Base-by-base conservation (phyloP, 2,888 invertebrate species). In the Acronicta aceris region DNA sequence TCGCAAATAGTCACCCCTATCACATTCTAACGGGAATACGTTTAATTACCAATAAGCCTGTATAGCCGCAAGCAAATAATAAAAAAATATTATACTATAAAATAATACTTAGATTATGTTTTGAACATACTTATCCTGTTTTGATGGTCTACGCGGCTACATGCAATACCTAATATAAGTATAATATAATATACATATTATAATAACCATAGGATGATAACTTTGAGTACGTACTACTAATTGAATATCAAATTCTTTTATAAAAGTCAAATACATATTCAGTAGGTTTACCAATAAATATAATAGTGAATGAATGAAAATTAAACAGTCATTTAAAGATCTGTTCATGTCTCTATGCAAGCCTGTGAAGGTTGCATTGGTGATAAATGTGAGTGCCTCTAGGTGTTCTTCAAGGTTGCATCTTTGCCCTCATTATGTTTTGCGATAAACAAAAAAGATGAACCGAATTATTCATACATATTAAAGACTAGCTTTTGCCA, bases 331-430 rank as follows among this genome's bases (percentile, higher is more conserved):
- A 30, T 30, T 8, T 8, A 30, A 30, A 30, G 30, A 30, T 10
- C 30, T 4, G 7, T 43, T 40, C 12, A 15, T 12, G 4, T 41
- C 13, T 16, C 1, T 10, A 27, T 4, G 36, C 9, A 51, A 43
- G 10, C 5, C 4, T 9, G 25, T 17, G 4, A 13, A 10, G 10
- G 21, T 52, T 42, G 12, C 10, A 48, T 1, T 0, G 21, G 13
- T 16, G 25, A 33, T 33, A 33, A 12, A 17, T 49, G 10, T 41
- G 8, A 33, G 4, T 3, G 12, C 33, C 10, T n/a, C 13, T 9
- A 0, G 42, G 53, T 38, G 33, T 54, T 16, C 40, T n/a, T 16
- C 55, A 48, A 71, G 56, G 71, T 12, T 48, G n/a, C 6, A 45
- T 40, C 13, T 43, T 40, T 15, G 17, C 15, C 2, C 43, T 10